phyloP scores from a whole-genome alignment of 2,888 invertebrate species.

The Brachycybe producta region DNA sequence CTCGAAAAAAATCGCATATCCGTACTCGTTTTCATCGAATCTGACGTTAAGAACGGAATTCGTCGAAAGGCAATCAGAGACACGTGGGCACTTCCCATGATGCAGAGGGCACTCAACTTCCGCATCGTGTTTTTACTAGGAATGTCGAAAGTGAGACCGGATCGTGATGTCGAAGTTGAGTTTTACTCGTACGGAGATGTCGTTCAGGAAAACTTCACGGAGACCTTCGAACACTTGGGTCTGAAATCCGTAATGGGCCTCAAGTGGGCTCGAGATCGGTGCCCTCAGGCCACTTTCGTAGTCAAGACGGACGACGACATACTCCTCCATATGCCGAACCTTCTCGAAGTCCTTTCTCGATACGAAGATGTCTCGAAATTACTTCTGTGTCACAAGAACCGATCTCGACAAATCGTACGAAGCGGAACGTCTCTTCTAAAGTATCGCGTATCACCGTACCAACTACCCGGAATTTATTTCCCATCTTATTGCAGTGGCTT shows the following conservation, averaged over 20 bases:
- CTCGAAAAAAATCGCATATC: constrained; percentile 4
- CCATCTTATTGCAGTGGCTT: constrained; percentile 26
- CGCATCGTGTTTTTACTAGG: constrained; percentile 25
- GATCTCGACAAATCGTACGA: constrained; percentile 21
- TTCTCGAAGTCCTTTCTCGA: constrained; percentile 19
- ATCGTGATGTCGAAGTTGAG: constrained; percentile 21
- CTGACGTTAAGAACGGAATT: constrained; percentile 22
- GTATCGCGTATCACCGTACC: constrained; percentile 22
- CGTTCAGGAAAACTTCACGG: constrained; percentile 24
- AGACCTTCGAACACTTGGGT: constrained; percentile 24
- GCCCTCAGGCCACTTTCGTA: constrained; percentile 22
- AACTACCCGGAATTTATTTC: constrained; percentile 23
- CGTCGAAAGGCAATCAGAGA: constrained; percentile 25
- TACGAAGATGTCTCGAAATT: too few relatives aligned
- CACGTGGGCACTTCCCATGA: constrained; percentile 26
- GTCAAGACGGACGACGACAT: constrained; percentile 28
- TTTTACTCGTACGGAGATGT: constrained; percentile 24
- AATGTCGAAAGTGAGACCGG: not conserved
- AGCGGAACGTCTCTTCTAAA: constrained; percentile 15
- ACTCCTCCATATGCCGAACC: constrained; percentile 25
- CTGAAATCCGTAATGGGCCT: constrained; percentile 25
- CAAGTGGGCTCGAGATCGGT: constrained; percentile 23
- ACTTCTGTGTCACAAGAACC: constrained; percentile 23
- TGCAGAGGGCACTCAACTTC: constrained; percentile 24
- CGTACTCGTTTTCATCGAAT: constrained; percentile 24